phyloP scores from a whole-genome alignment of 2,113 vertebrate species.

The Ammospiza nelsoni region DNA sequence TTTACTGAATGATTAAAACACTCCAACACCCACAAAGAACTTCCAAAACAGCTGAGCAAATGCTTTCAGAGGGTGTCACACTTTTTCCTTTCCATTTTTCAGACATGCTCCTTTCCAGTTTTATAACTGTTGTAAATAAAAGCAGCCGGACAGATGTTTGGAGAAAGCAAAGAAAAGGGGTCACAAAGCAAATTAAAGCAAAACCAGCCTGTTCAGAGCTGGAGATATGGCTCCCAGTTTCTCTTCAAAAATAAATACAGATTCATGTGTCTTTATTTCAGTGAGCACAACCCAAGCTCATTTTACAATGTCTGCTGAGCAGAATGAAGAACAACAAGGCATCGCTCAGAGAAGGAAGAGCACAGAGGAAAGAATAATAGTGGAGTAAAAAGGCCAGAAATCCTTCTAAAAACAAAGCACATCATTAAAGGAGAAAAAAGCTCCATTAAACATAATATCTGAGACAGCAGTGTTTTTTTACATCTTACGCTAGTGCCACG shows the following conservation, averaged over 20 bases:
- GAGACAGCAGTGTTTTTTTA: neutral
- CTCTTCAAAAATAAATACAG: neutral
- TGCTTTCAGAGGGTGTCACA: conserved; percentile 21
- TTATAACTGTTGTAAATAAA: neutral
- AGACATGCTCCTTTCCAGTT: neutral
- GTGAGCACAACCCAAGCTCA: accelerated
- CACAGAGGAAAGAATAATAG: neutral
- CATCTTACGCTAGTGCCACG: accelerated
- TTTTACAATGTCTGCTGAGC: neutral
- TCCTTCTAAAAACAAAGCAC: neutral
- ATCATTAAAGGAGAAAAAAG: neutral
- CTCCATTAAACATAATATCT: neutral
- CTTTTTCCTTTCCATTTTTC: conserved; percentile 63
- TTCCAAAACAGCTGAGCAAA: conserved; percentile 48
- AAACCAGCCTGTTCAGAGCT: neutral
- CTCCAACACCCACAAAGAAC: conserved; percentile 55
- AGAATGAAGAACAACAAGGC: neutral
- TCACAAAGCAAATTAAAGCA: neutral
- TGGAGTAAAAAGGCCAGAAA: neutral
- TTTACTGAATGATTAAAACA: conserved; percentile 59
- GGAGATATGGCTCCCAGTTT: neutral
- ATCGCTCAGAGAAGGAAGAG: neutral
- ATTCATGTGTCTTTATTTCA: neutral
- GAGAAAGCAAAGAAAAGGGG: neutral
- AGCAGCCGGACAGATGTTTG: neutral